Base-by-base conservation (phyloP, 2,888 invertebrate species). In the Strigamia maritima region DNA sequence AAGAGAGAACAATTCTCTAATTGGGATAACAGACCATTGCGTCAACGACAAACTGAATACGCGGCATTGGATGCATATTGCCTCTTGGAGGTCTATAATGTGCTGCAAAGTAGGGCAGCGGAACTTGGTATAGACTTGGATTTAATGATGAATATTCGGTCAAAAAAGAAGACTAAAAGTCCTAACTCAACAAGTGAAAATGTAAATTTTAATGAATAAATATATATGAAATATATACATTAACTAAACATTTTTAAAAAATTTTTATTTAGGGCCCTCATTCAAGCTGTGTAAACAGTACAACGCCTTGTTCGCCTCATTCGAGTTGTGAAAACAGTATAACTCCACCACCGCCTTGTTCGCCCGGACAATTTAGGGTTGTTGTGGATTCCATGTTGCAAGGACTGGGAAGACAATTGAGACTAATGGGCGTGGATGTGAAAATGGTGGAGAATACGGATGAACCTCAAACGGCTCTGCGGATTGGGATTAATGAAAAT, bases 1-100 rank as follows among this genome's bases (percentile, higher is more conserved):
- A 95, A 95, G 86, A 90, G 91, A n/a, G 94, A 95, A 87, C 95
- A 95, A 84, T 93, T 94, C 86, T 95, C 95, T 0, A 94, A 95
- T 86, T 95, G 95, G 95, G 93, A 94, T 84, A 90, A 91, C 82
- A 88, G 95, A 82, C 95, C 95, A 12, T 85, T 95, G 78, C 87
- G 94, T 76, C 88, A 89, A 70, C 91, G 91, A 80, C 95, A 95
- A 88, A 89, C 94, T 80, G 86, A 88, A 70, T 95, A 95, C 88
- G 95, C 95, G 80, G 89, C 89, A 89, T 81, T 82, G 82, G 35
- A 49, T 60, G 65, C 81, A 77, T 82, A 81, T 79, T 80, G 85
- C 83, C 65, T 54, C 4, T 4, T 54, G 4, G 54, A 54, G 16
- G 16, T 54, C 4, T 54, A 10, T 16, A 16, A 54, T 19, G 54